These are phyloP conservation scores for Ariopsis seemanni DNA, from an alignment of 2,113 vertebrate species.

Conservation along the genomic window DNA sequence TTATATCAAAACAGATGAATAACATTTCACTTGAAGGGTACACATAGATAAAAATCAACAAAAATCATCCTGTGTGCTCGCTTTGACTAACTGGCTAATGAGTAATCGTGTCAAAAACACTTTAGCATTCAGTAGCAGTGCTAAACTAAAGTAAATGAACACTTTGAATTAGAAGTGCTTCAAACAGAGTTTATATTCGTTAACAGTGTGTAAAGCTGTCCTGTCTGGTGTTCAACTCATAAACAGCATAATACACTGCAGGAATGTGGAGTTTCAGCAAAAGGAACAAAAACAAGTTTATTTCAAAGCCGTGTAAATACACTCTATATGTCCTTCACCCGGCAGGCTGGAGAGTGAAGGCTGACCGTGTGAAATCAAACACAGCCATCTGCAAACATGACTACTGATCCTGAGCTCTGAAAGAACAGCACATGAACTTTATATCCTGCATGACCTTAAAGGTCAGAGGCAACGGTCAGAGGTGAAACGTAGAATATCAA, in stretches of 20 bases:
- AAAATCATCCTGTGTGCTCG: background rate
- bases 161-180: no score
- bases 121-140: background rate
- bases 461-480: no score
- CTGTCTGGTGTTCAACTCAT: constrained; percentile 7
- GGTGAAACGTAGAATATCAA: no score
- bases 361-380: background rate
- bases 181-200: background rate
- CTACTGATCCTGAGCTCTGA: background rate
- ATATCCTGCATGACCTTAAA: background rate
- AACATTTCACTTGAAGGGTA: background rate
- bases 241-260: background rate
- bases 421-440: background rate
- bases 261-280: background rate
- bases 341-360: background rate
- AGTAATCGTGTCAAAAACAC: background rate
- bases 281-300: background rate
- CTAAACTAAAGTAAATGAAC: no score
- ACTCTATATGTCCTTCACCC: background rate
- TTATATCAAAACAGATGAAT: background rate
- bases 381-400: background rate
- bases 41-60: background rate
- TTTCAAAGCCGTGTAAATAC: background rate
- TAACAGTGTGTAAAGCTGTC: background rate
- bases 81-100: background rate